These are phyloP conservation scores for Monopterus albus DNA, from an alignment of 2,113 vertebrate species.

Conservation along the genomic window DNA sequence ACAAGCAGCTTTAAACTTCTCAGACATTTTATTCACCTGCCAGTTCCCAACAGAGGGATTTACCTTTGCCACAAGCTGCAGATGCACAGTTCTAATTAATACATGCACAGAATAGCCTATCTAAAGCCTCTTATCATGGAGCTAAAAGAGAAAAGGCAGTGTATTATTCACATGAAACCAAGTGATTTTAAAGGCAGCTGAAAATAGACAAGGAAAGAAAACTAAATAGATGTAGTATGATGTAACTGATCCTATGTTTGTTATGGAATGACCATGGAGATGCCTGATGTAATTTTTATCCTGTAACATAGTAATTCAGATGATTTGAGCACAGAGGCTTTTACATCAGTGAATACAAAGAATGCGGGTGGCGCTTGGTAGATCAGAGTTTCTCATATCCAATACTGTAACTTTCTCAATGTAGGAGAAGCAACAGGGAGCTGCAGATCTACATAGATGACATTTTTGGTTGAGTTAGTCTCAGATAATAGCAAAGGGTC, in stretches of 20 bases:
- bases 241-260: neutral
- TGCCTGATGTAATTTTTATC: conserved; percentile 3
- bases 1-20: conserved; percentile 6
- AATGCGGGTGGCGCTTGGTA: neutral
- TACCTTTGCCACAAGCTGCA: conserved; percentile 52
- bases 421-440: too few relatives aligned
- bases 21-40: conserved; percentile 29
- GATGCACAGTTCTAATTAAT: conserved; percentile 49
- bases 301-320: conserved; percentile 9
- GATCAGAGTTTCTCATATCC: neutral
- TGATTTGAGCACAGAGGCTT: neutral
- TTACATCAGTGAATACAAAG: neutral
- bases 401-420: neutral
- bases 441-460: too few relatives aligned
- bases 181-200: neutral
- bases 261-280: conserved; percentile 14
- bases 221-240: neutral
- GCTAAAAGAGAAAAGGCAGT: neutral
- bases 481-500: too few relatives aligned
- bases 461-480: too few relatives aligned
- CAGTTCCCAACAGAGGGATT: conserved; percentile 53
- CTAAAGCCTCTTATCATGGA: neutral
- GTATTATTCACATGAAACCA: neutral
- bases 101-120: conserved; percentile 19
- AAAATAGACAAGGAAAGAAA: neutral